Percentiles rank a stretch among this genome's conserved stretches.
phyloP scores from a whole-genome alignment of 2,797 vertebrate species.

The Oryzias sinensis region DNA sequence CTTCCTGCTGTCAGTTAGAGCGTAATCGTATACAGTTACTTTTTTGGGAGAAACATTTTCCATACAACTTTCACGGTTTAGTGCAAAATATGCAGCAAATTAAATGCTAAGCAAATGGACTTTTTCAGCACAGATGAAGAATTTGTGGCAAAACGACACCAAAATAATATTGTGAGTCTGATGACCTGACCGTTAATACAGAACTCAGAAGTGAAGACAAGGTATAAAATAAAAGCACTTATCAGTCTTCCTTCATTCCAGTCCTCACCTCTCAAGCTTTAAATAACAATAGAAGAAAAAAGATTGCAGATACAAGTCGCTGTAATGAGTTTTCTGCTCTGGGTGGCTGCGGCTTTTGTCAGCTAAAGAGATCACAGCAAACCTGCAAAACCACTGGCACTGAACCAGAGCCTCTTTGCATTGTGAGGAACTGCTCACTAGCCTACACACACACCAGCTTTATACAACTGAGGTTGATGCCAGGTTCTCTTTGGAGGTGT shows the following conservation, averaged over 20 bases:
- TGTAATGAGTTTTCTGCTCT: slow-evolving; percentile 26
- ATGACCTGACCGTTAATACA: slow-evolving; percentile 24
- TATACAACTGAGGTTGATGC: slow-evolving; percentile 25
- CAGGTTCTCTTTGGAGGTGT: slow-evolving; percentile 28
- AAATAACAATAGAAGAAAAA: slow-evolving; percentile 12
- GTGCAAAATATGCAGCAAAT: too few relatives aligned
- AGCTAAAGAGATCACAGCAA: slow-evolving; percentile 24
- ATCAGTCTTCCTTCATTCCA: slow-evolving; percentile 26
- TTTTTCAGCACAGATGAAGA: background rate
- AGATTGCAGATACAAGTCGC: slow-evolving; percentile 17
- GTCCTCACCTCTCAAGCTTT: slow-evolving; percentile 20
- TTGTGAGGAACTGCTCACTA: background rate
- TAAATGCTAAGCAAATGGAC: too few relatives aligned
- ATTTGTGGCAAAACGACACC: slow-evolving; percentile 21
- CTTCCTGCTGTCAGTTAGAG: too few relatives aligned
- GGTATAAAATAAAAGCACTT: slow-evolving; percentile 25
- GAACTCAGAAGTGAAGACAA: slow-evolving; percentile 11
- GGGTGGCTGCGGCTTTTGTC: slow-evolving; percentile 12
- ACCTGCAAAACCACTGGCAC: slow-evolving; percentile 13
- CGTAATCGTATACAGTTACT: too few relatives aligned
- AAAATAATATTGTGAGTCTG: slow-evolving; percentile 21
- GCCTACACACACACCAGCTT: slow-evolving; percentile 6
- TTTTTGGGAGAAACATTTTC: too few relatives aligned
- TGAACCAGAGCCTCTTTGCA: slow-evolving; percentile 11
- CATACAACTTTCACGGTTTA: too few relatives aligned